Evolutionary conservation across 2,888 invertebrate genomes (phyloP), one percentile per base, ranked within the genome.

Genomic region (Syritta pipiens): DNA sequence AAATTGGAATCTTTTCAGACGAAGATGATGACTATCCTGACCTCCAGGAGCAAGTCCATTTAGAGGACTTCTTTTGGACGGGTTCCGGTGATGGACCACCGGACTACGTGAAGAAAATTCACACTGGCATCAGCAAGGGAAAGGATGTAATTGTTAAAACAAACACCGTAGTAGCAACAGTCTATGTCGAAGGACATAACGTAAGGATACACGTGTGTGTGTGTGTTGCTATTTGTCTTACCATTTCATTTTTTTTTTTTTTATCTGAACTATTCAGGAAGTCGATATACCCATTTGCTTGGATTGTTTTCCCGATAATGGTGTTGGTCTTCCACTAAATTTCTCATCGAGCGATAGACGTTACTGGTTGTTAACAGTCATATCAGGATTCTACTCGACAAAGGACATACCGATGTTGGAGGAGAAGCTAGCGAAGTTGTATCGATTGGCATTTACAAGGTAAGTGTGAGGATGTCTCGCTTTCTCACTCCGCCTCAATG

Each of bases 11-110:
- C 30, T 57, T 51, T 79, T 81, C 72, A 86, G 87, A 87, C 83
- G 86, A 86, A 46, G 85, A 84, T 65, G 84, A 85, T 48, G 85
- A 85, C 68, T 87, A 87, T 83, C 84, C 86, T 1, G 87, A 87
- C 65, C 81, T 86, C 4, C 84, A 87, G 49, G 86, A 89, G 60
- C 88, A 89, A 71, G 85, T 89, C 1, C 87, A 87, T 26, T 84
- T 96, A 65, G 95, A 96, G 84, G 96, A 96, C 87, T 96, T 96
- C 89, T 94, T 96, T 87, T 96, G 96, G 96, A 95, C 95, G 0
- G 96, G 96, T 0, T 94, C 94, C 0, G 96, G 96, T 0, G 96
- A 96, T 85, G 95, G 94, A 0, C 93, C 93, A 0, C 91, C 92
- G 5, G 91, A 91, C 0, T 88, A 85, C 67, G 81, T 88, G 4